Evolutionary conservation across 2,888 invertebrate genomes (phyloP), one percentile per base, ranked within the genome.

Genomic region (Platycheirus albimanus): DNA sequence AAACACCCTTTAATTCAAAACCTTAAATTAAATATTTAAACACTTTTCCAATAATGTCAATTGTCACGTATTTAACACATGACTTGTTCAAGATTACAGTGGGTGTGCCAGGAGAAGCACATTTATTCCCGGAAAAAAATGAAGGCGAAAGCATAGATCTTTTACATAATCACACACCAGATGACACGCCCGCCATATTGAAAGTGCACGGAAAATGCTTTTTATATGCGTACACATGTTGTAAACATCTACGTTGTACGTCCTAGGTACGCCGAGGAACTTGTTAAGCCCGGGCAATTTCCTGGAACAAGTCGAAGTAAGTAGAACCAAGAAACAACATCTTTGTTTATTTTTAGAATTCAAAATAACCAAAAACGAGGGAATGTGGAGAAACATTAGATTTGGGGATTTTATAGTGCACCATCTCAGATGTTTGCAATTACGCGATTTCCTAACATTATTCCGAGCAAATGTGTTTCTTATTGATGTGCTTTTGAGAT

Each of bases 351-450:
- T 80, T 80, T 75, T 64, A 64, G 75, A 75, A 75, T 17, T 28
- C 11, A 52, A 77, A 78, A 58, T 64, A 56, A 77, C 15, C 19
- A 71, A 72, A 71, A 41, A 38, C 20, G 13, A 30, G 24, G 13
- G 70, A 76, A 69, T 69, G 38, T 69, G 38, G 70, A 70, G 51
- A n/a, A n/a, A n/a, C 75, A 75, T 58, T 58, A 41, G 41, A 56
- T 47, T 5, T 3, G n/a, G n/a, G n/a, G n/a, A n/a, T n/a, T n/a
- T n/a, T n/a, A n/a, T 64, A 64, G 47, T 70, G 63, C 58, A 69
- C 17, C 43, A 43, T 8, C n/a, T 80, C 70, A 75, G 70, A 80
- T 80, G 80, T 56, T 80, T 75, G 80, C 80, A 75, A 75, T 75
- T 80, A 75, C 56, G 70, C 75, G 70, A 80, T 80, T 70, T 75